Evolutionary conservation across 2,888 invertebrate species (phyloP).

Genomic region (Stegana nigrithorax): DNA sequence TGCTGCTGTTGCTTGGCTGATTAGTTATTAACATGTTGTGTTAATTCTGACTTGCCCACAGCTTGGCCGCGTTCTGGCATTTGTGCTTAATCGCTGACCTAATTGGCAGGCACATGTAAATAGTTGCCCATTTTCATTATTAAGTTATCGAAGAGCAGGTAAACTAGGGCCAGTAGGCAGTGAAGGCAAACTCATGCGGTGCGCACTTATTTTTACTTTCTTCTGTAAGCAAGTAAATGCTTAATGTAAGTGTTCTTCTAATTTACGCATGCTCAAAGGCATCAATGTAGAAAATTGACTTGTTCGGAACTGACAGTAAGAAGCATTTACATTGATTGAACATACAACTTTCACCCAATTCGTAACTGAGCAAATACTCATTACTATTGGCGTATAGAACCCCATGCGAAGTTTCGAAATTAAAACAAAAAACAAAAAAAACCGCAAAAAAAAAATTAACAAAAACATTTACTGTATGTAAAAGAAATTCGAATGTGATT

Average conservation of each 20-base stretch:
- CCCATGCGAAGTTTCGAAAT: not conserved
- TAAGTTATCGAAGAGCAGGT: not conserved
- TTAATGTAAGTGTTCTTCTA: not conserved
- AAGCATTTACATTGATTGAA: too few relatives aligned
- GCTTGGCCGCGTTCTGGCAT: too few relatives aligned
- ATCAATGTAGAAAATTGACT: too few relatives aligned
- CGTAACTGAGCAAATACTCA: not conserved
- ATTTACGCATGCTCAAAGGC: not conserved
- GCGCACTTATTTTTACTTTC: not conserved
- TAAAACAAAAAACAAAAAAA: not conserved
- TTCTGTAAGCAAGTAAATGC: not conserved
- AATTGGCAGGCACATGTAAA: not conserved
- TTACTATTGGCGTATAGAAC: not conserved
- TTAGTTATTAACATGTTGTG: conserved; percentile 37
- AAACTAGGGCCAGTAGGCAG: not conserved
- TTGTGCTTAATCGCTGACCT: not conserved
- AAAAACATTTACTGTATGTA: not conserved
- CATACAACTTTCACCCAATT: conserved; percentile 48
- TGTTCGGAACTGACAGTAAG: too few relatives aligned
- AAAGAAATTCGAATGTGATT: not conserved
- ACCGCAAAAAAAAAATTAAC: not conserved
- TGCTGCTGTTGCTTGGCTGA: not conserved
- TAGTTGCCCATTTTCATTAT: not conserved
- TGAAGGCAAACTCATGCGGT: not conserved
- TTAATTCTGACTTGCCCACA: too few relatives aligned